Conservation (phyloP, 2,113 vertebrate species). For the Percina caprodes region DNA sequence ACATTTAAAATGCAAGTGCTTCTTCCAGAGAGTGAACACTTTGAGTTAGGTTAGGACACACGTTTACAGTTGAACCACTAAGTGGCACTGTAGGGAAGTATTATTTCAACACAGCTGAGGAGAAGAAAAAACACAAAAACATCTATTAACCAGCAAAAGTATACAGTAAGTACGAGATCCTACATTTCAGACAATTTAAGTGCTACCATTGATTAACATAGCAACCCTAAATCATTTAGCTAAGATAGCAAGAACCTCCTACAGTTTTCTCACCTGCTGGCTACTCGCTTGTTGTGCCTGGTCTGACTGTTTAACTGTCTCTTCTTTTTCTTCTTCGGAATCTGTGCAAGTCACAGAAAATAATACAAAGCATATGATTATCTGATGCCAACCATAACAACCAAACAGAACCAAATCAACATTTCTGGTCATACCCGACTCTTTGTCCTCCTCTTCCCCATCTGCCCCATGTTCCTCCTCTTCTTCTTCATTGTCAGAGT, state of each 20-base stretch:
- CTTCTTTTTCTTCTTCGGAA: constrained; percentile 39
- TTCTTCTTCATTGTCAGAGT: constrained; percentile 81
- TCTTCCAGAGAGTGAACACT: background rate
- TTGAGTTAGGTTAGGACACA: background rate
- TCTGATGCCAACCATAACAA: background rate
- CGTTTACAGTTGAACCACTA: constrained; percentile 49
- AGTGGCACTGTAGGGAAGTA: constrained; percentile 41
- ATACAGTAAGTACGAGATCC: no score
- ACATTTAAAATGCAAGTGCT: background rate
- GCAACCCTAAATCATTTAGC: background rate
- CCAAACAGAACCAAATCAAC: background rate
- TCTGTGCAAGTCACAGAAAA: constrained; percentile 48
- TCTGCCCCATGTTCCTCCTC: constrained; percentile 59
- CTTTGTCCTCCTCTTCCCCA: constrained; percentile 26
- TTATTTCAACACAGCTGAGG: background rate
- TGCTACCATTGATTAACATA: background rate
- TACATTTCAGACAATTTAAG: background rate
- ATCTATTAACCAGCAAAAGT: background rate
- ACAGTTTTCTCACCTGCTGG: constrained; percentile 71
- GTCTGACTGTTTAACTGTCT: constrained; percentile 7
- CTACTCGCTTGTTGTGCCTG: constrained; percentile 20
- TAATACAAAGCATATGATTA: background rate
- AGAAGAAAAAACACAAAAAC: background rate
- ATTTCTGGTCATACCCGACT: constrained; percentile 47
- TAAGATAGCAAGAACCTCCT: background rate